Base-by-base conservation (phyloP, 2,888 invertebrate species). In the Plagodis pulveraria region DNA sequence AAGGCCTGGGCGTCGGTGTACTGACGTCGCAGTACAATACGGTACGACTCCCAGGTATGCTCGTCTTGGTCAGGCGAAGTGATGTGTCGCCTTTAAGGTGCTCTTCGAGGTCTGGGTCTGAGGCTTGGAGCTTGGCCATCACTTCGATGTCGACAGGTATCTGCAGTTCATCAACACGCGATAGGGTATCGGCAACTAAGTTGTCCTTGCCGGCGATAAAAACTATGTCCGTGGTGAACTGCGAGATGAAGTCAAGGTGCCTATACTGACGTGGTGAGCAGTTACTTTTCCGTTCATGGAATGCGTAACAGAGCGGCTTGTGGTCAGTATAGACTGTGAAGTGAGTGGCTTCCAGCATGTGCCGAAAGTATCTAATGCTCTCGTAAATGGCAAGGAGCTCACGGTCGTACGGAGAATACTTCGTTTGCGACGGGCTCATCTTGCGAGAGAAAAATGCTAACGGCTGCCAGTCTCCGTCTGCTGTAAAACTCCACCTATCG, bases 271-370 rank as follows among this genome's bases (percentile, higher is more conserved):
- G 53, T 0, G 82, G 84, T 0, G 81, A 72, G 7, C 73, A 72
- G 5, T 77, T 76, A 5, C 76, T 74, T 5, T 67, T 38, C 10
- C 72, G 36, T 72, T 58, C 75, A 63, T 5, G 52, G 12, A 53
- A 87, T 79, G 0, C 12, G 84, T 53, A 0, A 81, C 82, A 47
- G 80, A 83, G 58, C 80, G 84, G 67, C 84, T 82, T 0, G 82
- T 84, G 57, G 5, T 58, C 63, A 5, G 59, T 45, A 6, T 54
- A 50, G 0, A 66, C 11, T 11, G n/a, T n/a, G 7, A 36, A 35
- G 34, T 55, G 1, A 45, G 49, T 2, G 34, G 66, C 44, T 22
- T 44, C 44, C 5, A 44, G 4, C 7, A 44, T 22, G 32, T 22
- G 11, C 6, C 44, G 6, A 7, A 44, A 44, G 9, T 44, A 7